A percentile compares a stretch with the other conserved stretches of the same genome.
phyloP scores from a whole-genome alignment of 2,113 vertebrate species.

The Hydrochoerus hydrochaeris region DNA sequence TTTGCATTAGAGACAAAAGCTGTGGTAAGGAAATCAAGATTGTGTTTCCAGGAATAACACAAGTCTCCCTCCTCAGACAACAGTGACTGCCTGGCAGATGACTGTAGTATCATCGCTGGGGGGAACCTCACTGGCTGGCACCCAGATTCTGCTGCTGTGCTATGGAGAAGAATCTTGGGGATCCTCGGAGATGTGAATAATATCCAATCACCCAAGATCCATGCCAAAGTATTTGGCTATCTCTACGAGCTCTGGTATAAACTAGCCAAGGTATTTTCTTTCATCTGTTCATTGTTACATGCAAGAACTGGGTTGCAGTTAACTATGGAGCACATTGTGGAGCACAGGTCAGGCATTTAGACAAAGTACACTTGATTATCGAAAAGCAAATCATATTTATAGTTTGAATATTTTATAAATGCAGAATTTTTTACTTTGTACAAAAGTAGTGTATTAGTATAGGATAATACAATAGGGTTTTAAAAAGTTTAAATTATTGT shows the following conservation, averaged over 20 bases:
- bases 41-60: background rate
- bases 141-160: conserved; percentile 95
- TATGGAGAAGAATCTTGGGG: conserved; percentile 97
- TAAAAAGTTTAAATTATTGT: background rate
- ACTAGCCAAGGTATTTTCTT: conserved; percentile 93
- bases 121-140: conserved; percentile 97
- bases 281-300: conserved; percentile 8
- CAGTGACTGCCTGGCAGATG: conserved; percentile 95
- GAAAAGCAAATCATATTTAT: conserved; percentile 27
- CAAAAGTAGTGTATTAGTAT: background rate
- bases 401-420: conserved; percentile 51
- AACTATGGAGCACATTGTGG: conserved; percentile 4
- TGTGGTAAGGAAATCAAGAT: background rate
- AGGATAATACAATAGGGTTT: background rate
- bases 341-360: background rate
- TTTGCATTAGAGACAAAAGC: background rate
- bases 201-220: conserved; percentile 95
- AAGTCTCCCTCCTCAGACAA: conserved; percentile 89
- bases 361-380: background rate
- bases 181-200: conserved; percentile 98
- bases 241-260: conserved; percentile 98
- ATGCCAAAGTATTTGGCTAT: conserved; percentile 94
- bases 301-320: conserved; percentile 3
- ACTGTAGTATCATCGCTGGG: conserved; percentile 97
- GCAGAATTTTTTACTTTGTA: conserved; percentile 12